Percentiles rank a stretch among this genome's conserved stretches.
Conservation (phyloP, 37 sponge, comb jelly and placozoan genomes). For the Aphrocallistes beatrix region DNA sequence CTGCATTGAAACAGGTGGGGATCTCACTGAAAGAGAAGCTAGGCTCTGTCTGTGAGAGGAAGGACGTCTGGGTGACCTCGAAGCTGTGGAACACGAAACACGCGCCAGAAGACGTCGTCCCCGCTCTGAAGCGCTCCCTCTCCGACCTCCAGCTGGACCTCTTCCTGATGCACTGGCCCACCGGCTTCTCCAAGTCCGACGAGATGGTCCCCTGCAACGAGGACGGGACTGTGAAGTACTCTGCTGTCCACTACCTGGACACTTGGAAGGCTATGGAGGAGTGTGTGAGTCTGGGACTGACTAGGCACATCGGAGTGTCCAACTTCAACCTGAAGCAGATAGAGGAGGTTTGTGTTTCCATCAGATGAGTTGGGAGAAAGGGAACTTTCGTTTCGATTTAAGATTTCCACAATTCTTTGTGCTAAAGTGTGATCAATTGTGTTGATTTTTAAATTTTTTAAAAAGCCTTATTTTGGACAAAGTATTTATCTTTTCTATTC, state of each 20-base stretch:
- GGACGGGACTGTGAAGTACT: slow-evolving; percentile 53
- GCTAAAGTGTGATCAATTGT: too few species aligned
- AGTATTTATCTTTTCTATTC: too few species aligned
- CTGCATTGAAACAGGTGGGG: slow-evolving; percentile 30
- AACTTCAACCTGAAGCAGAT: slow-evolving; percentile 89
- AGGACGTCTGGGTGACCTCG: slow-evolving; percentile 74
- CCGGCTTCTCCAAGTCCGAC: slow-evolving; percentile 40
- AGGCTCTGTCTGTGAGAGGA: slow-evolving; percentile 28
- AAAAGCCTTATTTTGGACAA: too few species aligned
- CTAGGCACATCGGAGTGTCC: slow-evolving; percentile 75
- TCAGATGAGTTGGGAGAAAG: too few species aligned
- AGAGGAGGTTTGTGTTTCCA: too few species aligned
- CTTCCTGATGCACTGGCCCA: slow-evolving; percentile 91
- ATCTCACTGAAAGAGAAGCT: slow-evolving; percentile 46
- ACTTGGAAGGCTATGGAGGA: slow-evolving; percentile 85
- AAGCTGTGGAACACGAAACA: slow-evolving; percentile 93
- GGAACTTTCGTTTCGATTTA: too few species aligned
- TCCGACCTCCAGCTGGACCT: slow-evolving; percentile 72
- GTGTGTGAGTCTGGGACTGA: slow-evolving; percentile 69
- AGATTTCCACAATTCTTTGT: too few species aligned
- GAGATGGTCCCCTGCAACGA: slow-evolving; percentile 46
- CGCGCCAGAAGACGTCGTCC: slow-evolving; percentile 50
- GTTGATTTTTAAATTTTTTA: too few species aligned
- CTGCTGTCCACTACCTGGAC: slow-evolving; percentile 34
- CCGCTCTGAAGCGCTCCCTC: slow-evolving; percentile 55